Evolutionary conservation across 2,797 vertebrate species (phyloP), one percentile per base, ranked within the genome.

Genomic region (Potorous gilbertii): DNA sequence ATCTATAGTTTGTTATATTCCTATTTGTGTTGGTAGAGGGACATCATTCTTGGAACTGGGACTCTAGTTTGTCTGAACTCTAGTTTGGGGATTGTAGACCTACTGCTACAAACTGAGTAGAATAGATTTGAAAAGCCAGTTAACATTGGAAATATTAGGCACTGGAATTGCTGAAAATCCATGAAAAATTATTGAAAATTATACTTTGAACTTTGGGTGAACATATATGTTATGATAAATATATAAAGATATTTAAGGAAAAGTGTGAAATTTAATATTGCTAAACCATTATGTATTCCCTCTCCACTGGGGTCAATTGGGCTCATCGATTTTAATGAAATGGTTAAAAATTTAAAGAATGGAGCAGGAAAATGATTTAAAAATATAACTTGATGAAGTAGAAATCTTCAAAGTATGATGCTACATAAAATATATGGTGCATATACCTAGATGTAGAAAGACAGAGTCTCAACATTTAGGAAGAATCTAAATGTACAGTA

Each of bases 81-180:
- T 97, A 96, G 94, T 21, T 54, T 94, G 95, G 29, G 34, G 96
- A 91, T 95, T 91, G 52, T 90, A 95, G 94, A 81, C 24, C 57
- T 93, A 66, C 95, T 74, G 91, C 92, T 91, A 96, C 96, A 97
- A 96, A 92, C 93, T 95, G 95, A 96, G 90, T 91, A 52, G 74
- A 87, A 87, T 66, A 97, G 29, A 90, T 95, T 96, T 96, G 95
- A 94, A 93, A 97, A 91, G 94, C 96, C 92, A 97, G 90, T 6
- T 92, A 94, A 96, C 95, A 21, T n/a, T 96, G 74, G 95, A 97
- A 98, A 98, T 96, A 96, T 98, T 98, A 97, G 96, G 92, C 55
- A 95, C 91, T 97, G 27, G 27, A 8, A 66, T 94, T 97, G 95
- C 97, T 98, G 46, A 94, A 95, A 94, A 94, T 96, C 5, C 31